Percentiles rank a stretch among this genome's conserved stretches.
Conservation (phyloP, 1,140 invertebrate genomes). For the Nephotettix cincticeps region DNA sequence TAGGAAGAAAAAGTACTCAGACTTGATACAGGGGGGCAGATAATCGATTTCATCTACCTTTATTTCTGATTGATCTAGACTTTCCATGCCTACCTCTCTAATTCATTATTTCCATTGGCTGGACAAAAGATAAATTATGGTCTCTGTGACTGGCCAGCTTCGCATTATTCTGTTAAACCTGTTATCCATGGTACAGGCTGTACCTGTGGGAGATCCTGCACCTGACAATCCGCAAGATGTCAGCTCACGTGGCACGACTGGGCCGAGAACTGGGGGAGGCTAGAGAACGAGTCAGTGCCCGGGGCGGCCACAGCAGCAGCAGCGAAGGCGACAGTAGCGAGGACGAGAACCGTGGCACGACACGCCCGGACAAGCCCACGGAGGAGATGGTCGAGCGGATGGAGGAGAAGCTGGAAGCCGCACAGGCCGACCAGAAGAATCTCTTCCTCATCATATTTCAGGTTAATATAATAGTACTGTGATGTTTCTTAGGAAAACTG, state of each 20-base stretch:
- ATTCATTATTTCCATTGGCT: too few species aligned
- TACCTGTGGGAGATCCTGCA: conserved; percentile 98
- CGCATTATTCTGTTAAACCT: too few species aligned
- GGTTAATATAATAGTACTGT: conserved; percentile 45
- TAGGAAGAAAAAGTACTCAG: too few species aligned
- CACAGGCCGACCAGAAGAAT: conserved; percentile 95
- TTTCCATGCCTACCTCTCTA: too few species aligned
- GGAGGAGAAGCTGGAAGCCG: conserved; percentile 92
- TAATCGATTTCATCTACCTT: too few species aligned
- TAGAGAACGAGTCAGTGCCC: conserved; percentile 77
- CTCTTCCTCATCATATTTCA: conserved; percentile 97
- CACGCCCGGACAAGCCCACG: conserved; percentile 71
- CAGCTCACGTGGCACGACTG: conserved; percentile 89
- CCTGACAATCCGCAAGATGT: conserved; percentile 95
- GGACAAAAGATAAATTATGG: too few species aligned
- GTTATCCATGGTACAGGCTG: too few species aligned
- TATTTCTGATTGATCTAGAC: too few species aligned
- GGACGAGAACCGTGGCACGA: conserved; percentile 50
- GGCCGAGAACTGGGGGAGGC: conserved; percentile 81
- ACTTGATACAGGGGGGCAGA: too few species aligned
- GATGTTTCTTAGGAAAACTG: too few species aligned
- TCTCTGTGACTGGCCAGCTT: too few species aligned
- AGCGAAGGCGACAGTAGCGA: conserved; percentile 63
- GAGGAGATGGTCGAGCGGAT: conserved; percentile 91
- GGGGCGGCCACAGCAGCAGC: conserved; percentile 76